Evolutionary conservation across 2,113 vertebrate species (phyloP).

Genomic region (Cettia cetti): DNA sequence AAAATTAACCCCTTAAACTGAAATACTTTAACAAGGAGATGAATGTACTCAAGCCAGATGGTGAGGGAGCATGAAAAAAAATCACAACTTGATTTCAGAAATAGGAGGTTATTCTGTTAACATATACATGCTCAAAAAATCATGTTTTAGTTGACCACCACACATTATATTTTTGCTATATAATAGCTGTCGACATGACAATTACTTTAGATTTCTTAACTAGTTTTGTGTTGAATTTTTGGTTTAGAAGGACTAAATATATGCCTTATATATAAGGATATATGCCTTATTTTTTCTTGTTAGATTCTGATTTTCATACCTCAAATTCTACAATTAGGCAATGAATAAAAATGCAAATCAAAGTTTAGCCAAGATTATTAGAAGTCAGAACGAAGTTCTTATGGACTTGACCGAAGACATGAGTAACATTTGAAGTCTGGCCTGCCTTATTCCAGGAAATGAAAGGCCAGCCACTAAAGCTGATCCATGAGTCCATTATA

Average conservation of each 20-base stretch:
- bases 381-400: neutral
- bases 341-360: neutral
- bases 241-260: neutral
- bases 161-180: neutral
- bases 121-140: neutral
- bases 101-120: neutral
- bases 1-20: neutral
- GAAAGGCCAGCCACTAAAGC: neutral
- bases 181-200: neutral
- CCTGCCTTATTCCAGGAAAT: neutral
- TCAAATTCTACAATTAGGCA: neutral
- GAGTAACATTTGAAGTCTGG: neutral
- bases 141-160: neutral
- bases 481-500: neutral
- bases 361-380: neutral
- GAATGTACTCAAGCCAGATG: neutral
- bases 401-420: neutral
- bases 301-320: neutral
- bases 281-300: neutral
- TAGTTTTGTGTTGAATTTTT: neutral
- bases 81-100: neutral
- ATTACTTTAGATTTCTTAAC: neutral
- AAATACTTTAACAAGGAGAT: neutral
- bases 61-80: neutral
- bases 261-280: too few relatives aligned